Evolutionary conservation across 2,113 vertebrate species (phyloP).

Genomic region (Antechinus flavipes): DNA sequence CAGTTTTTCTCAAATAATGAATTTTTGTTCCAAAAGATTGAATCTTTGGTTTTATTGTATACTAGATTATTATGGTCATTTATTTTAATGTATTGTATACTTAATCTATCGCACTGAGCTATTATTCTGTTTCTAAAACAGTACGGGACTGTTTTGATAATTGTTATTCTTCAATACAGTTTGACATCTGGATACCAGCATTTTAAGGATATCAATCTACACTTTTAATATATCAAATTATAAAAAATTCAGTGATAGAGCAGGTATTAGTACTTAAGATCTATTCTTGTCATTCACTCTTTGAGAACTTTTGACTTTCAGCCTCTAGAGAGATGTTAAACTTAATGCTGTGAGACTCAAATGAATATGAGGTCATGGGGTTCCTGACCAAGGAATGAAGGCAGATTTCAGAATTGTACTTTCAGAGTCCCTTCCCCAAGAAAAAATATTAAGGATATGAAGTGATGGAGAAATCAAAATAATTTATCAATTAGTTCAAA

Average conservation of each 20-base stretch:
- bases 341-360: background rate
- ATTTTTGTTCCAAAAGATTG: no score
- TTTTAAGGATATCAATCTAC: background rate
- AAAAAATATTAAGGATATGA: background rate
- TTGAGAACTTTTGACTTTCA: background rate
- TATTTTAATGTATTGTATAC: no score
- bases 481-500: background rate
- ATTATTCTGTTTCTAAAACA: no score
- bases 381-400: background rate
- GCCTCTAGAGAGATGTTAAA: background rate
- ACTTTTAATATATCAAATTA: background rate
- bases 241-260: background rate
- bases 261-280: background rate
- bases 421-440: background rate
- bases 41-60: no score
- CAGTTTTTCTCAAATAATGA: no score
- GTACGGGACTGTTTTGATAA: no score
- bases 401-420: background rate
- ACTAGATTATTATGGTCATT: no score
- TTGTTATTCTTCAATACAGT: no score
- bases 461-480: background rate
- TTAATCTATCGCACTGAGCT: no score
- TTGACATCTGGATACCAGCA: background rate
- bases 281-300: background rate
- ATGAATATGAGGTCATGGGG: background rate